Evolutionary conservation across 2,113 vertebrate species (phyloP).

Genomic region (Cynopterus brachyotis): DNA sequence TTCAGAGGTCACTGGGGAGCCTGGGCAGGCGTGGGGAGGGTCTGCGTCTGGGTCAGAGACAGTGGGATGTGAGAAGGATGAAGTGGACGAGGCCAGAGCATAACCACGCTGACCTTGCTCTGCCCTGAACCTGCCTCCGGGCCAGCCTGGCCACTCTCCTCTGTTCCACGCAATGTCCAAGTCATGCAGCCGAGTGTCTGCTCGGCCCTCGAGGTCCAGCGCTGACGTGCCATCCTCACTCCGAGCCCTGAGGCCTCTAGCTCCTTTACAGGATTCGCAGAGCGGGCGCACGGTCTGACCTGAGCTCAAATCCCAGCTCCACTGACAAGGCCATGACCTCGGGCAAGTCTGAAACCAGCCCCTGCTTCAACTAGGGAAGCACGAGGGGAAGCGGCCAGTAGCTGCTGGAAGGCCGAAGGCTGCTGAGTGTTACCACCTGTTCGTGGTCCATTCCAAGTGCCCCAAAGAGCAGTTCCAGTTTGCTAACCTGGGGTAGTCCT

Average conservation of each 20-base stretch:
- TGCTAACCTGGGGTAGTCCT: neutral
- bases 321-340: neutral
- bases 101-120: neutral
- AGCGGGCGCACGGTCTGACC: neutral
- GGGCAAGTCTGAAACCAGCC: neutral
- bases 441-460: neutral
- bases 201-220: neutral
- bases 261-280: neutral
- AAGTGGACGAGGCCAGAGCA: neutral
- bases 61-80: accelerated
- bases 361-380: neutral
- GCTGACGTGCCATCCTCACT: accelerated
- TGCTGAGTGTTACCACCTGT: too few species aligned
- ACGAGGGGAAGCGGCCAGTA: accelerated
- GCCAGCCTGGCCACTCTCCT: neutral
- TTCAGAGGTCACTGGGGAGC: neutral
- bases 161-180: accelerated
- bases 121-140: neutral
- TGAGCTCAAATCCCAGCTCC: neutral
- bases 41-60: neutral
- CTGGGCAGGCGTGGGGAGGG: too few species aligned
- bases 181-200: accelerated
- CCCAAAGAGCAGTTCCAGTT: neutral
- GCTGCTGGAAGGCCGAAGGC: too few species aligned
- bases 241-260: too few species aligned